These are phyloP conservation scores for Agelas oroides DNA, from an alignment of 37 sponge, comb jelly and placozoan genomes.

Conservation along the genomic window DNA sequence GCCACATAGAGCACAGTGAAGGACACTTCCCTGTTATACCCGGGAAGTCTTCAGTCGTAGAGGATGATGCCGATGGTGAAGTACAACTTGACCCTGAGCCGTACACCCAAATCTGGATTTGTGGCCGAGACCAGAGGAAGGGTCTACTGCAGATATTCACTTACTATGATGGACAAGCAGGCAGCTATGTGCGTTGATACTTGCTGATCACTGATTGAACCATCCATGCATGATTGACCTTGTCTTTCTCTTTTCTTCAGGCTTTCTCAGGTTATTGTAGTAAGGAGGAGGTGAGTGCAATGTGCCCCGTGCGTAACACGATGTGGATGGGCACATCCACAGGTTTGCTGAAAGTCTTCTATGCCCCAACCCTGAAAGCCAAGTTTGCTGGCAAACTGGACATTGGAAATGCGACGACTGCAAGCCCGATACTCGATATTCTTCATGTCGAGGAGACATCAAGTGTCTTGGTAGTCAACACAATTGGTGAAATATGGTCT, in stretches of 20 bases:
- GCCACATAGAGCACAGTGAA: constrained; percentile 9
- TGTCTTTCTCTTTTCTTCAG: constrained; percentile 7
- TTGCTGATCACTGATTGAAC: neutral
- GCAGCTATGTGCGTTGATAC: constrained; percentile 57
- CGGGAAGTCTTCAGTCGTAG: neutral
- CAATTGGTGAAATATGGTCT: constrained; percentile 59
- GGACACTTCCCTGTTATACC: neutral
- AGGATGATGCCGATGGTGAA: neutral
- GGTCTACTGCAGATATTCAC: constrained; percentile 71
- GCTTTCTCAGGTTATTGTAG: constrained; percentile 54
- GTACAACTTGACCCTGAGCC: constrained; percentile 24
- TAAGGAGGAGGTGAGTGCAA: constrained; percentile 56
- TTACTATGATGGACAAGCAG: constrained; percentile 55
- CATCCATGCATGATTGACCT: too few species aligned
- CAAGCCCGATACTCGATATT: constrained; percentile 54
- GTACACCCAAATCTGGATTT: constrained; percentile 82
- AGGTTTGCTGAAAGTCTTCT: constrained; percentile 51
- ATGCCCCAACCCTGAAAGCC: constrained; percentile 52
- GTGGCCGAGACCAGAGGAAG: constrained; percentile 79
- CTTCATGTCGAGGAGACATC: constrained; percentile 50
- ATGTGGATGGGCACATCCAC: constrained; percentile 75
- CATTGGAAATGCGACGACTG: neutral
- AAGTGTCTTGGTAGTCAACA: constrained; percentile 57
- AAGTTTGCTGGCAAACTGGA: constrained; percentile 41
- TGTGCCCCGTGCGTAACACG: constrained; percentile 58